Evolutionary conservation across 2,797 vertebrate species (phyloP), one percentile per base, ranked within the genome.

Genomic region (Avahi laniger): DNA sequence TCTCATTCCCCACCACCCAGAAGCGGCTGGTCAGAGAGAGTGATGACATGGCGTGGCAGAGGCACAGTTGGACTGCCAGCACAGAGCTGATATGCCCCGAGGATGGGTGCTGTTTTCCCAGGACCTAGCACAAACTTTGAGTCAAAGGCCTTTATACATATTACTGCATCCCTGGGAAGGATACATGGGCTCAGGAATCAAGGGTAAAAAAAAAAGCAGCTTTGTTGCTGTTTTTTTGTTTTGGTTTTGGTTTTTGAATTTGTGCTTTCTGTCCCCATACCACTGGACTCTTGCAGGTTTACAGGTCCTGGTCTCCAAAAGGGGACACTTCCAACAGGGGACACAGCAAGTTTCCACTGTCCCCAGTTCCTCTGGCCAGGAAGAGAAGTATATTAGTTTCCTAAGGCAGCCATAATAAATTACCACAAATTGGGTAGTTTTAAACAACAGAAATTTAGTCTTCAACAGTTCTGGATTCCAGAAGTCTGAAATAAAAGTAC

Each of bases 61-160:
- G 12, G 54, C 1, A 8, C 10, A 28, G 18, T 8, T 0, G 0
- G 4, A 7, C 28, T 2, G 2, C 33, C 48, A 17, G 20, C 20
- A 20, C 17, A 9, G 8, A 24, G 22, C 50, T 12, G 2, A 15
- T 2, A 41, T 1, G 35, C 48, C 46, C 54, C 30, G n/a, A 41
- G 35, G 24, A 4, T 24, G 65, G 38, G 12, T 22, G 7, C 30
- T 7, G 0, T 33, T 26, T 26, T 81, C 52, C 35, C 13, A 17
- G 69, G 18, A 61, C 30, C 50, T 1, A 28, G 38, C 0, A 1
- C 8, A 33, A 7, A 8, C 20, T 26, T 54, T 18, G 5, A 91
- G 6, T 81, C 9, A n/a, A 26, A 69, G 17, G 14, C 15, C 28
- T 84, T 63, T 46, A 22, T 15, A 46, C 24, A 70, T 20, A 11